Evolutionary conservation across 2,888 invertebrate genomes (phyloP).

Genomic region (Coelinius sp.): DNA sequence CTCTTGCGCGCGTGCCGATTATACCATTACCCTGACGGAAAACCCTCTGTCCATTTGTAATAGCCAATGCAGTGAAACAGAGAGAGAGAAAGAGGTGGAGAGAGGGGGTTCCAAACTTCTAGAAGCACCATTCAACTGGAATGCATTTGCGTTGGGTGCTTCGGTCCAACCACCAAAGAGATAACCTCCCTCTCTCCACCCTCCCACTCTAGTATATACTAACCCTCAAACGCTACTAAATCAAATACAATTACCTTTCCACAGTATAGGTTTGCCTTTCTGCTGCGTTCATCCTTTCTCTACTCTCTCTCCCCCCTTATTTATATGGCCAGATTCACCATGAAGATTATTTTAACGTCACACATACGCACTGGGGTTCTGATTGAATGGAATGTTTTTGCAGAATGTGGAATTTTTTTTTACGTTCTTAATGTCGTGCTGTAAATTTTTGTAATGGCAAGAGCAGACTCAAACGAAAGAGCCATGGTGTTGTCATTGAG

Average conservation of each 20-base stretch:
- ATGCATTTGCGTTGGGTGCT: slow-evolving; percentile 32
- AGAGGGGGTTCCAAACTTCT: slow-evolving; percentile 34
- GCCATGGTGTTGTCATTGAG: neutral
- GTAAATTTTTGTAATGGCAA: slow-evolving; percentile 36
- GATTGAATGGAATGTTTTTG: slow-evolving; percentile 40
- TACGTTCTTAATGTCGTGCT: slow-evolving; percentile 17
- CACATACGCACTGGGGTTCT: slow-evolving; percentile 14
- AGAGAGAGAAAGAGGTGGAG: no score
- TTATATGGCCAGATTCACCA: slow-evolving; percentile 33
- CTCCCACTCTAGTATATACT: slow-evolving; percentile 8
- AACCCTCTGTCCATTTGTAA: slow-evolving; percentile 33
- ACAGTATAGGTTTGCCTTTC: slow-evolving; percentile 40
- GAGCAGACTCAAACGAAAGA: neutral
- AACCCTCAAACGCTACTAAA: slow-evolving; percentile 38
- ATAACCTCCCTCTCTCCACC: slow-evolving; percentile 15
- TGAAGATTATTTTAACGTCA: slow-evolving; percentile 38
- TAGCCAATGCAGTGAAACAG: slow-evolving; percentile 5
- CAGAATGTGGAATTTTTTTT: neutral
- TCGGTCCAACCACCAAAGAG: slow-evolving; percentile 18
- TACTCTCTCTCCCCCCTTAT: slow-evolving; percentile 25
- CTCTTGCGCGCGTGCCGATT: slow-evolving; percentile 44
- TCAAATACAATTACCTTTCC: slow-evolving; percentile 42
- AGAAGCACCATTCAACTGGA: slow-evolving; percentile 39
- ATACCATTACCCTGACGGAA: slow-evolving; percentile 44
- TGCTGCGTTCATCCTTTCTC: slow-evolving; percentile 28